These are phyloP conservation scores for Chrysodeixis includens DNA, from an alignment of 2,888 invertebrate genomes.

Conservation along the genomic window DNA sequence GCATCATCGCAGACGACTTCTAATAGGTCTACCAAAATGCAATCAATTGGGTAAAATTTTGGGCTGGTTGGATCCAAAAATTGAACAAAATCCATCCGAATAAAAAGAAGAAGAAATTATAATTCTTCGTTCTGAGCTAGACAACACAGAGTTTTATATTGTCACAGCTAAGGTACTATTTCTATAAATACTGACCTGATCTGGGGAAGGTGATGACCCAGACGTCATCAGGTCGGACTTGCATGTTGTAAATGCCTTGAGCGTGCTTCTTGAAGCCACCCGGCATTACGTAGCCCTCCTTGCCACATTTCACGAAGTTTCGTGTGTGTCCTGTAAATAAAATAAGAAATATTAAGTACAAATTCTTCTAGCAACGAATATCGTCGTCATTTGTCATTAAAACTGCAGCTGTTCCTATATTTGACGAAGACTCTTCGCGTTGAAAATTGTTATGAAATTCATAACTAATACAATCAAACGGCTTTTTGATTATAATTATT, in stretches of 20 bases:
- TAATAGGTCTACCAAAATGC: too few species aligned
- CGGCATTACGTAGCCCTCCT: conserved; percentile 81
- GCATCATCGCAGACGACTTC: too few species aligned
- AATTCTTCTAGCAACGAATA: too few species aligned
- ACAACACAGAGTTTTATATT: too few species aligned
- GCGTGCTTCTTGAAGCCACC: conserved; percentile 78
- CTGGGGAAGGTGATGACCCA: conserved; percentile 86
- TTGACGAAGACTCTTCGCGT: too few species aligned
- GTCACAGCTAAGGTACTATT: background rate
- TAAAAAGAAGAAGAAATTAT: too few species aligned
- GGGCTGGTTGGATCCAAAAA: too few species aligned
- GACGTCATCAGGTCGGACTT: conserved; percentile 80
- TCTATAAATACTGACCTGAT: conserved; percentile 73
- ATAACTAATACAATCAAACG: background rate
- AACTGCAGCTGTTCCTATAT: too few species aligned
- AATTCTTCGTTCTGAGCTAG: too few species aligned
- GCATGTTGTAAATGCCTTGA: conserved; percentile 79
- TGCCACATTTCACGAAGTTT: conserved; percentile 81
- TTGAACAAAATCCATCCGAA: too few species aligned
- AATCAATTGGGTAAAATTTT: too few species aligned
- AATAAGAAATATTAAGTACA: background rate
- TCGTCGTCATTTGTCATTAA: too few species aligned
- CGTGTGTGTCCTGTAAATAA: conserved; percentile 76
- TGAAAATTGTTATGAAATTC: background rate
- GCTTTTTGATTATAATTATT: background rate